Conservation (phyloP, 2,113 vertebrate genomes). For the Turdus rufiventris region DNA sequence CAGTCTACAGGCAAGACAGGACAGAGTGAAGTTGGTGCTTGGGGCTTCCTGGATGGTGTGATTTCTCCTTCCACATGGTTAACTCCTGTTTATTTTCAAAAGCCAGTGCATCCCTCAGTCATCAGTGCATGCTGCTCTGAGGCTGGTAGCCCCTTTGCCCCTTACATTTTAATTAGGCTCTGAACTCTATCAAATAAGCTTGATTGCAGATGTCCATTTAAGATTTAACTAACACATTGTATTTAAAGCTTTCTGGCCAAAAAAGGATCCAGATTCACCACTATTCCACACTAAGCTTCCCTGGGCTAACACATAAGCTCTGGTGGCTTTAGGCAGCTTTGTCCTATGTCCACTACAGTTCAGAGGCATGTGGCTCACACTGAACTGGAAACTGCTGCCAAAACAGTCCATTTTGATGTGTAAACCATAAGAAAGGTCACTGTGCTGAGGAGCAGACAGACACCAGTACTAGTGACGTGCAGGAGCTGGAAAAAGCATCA, state of each 20-base stretch:
- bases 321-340: neutral
- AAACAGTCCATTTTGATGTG: neutral
- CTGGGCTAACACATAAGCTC: neutral
- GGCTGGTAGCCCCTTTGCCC: neutral
- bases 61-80: neutral
- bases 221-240: neutral
- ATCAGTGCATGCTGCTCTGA: neutral
- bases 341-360: neutral
- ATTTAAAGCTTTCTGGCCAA: neutral
- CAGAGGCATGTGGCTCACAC: neutral
- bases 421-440: conserved; percentile 48
- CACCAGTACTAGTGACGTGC: neutral
- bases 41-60: neutral
- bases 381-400: neutral
- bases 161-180: neutral
- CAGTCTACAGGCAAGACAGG: neutral
- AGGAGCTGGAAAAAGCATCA: conserved; percentile 49
- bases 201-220: neutral
- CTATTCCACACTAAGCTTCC: neutral
- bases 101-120: neutral
- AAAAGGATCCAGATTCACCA: neutral
- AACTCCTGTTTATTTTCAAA: neutral
- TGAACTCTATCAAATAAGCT: neutral
- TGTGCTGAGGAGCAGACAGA: neutral
- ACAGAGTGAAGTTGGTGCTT: neutral